Conservation (phyloP, 2,888 invertebrate genomes). For the Tetheella fluctuosa region DNA sequence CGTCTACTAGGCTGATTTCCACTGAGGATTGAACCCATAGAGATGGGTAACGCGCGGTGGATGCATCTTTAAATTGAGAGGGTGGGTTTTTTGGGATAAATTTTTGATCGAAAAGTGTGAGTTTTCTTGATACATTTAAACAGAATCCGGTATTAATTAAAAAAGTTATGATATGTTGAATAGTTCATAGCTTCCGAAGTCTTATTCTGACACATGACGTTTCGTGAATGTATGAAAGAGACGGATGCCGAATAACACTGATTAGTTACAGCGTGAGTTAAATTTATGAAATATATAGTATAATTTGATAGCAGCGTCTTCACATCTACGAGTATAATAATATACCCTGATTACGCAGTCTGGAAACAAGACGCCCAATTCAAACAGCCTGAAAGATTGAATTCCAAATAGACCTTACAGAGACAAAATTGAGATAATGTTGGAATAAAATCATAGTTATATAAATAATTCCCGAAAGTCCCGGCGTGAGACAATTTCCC, state of each 20-base stretch:
- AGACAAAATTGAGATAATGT: background rate
- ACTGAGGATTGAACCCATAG: conserved; percentile 33
- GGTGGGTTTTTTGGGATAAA: background rate
- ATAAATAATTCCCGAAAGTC: conserved; percentile 1
- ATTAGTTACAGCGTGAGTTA: too few relatives aligned
- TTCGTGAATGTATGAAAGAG: too few relatives aligned
- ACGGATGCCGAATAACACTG: too few relatives aligned
- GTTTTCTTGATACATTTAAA: too few relatives aligned
- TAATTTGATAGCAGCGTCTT: too few relatives aligned
- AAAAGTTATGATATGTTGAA: too few relatives aligned
- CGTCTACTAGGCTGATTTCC: conserved; percentile 33
- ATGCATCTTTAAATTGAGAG: conserved; percentile 7
- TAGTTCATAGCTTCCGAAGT: too few relatives aligned
- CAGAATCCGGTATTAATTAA: too few relatives aligned
- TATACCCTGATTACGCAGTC: background rate
- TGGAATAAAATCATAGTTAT: background rate
- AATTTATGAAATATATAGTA: too few relatives aligned
- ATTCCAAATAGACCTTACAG: background rate
- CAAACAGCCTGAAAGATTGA: background rate
- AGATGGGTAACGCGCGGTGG: conserved; percentile 17
- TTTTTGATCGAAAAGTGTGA: background rate
- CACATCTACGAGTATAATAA: too few relatives aligned
- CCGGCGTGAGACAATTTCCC: conserved; percentile 16
- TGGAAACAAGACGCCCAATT: background rate
- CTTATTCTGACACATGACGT: too few relatives aligned